Base-by-base conservation (phyloP, 2,797 vertebrate genomes). In the Mastacembelus armatus region DNA sequence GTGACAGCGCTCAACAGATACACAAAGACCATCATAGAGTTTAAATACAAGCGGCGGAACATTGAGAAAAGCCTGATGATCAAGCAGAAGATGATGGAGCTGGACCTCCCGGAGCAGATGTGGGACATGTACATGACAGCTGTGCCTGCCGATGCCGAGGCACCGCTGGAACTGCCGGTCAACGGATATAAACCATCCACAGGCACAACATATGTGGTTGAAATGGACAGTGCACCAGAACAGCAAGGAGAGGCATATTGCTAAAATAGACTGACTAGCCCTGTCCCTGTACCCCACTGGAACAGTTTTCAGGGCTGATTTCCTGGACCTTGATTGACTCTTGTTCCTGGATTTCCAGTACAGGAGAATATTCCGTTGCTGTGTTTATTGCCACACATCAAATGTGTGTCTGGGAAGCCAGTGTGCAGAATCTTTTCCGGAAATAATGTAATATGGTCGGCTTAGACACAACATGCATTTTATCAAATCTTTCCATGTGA, bases 1-100 rank as follows among this genome's bases (percentile, higher is more conserved):
- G 95, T 96, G 80, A 94, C 92, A 0, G 92, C 94, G 0, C 87
- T 95, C 58, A 96, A 96, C 92, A 90, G 92, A 38, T 96, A 98
- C 45, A 95, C 96, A 0, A 94, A 95, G 88, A 94, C 95, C 24
- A 92, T 92, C 66, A 64, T 95, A 54, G 94, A 95, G 85, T 95
- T 97, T 66, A 96, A 96, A 78, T 95, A 94, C 91, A 96, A 93
- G 80, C 90, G 92, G 52, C 91, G 92, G 85, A 95, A 80, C 75
- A 91, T 96, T 65, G 94, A 94, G 80, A 95, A 95, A 86, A 95
- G 68, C 78, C 91, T 96, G 70, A 90, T 90, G 78, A 85, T 92
- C 54, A 93, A 94, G 27, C 91, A 92, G 89, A 95, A 87, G 66
- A 83, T 93, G 66, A 59, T 94, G 56, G 93, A 94, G 26, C 68